A percentile compares a stretch with the other conserved stretches of the same genome.
Evolutionary conservation across 2,113 vertebrate species (phyloP).

Genomic region (Arvicanthis niloticus): DNA sequence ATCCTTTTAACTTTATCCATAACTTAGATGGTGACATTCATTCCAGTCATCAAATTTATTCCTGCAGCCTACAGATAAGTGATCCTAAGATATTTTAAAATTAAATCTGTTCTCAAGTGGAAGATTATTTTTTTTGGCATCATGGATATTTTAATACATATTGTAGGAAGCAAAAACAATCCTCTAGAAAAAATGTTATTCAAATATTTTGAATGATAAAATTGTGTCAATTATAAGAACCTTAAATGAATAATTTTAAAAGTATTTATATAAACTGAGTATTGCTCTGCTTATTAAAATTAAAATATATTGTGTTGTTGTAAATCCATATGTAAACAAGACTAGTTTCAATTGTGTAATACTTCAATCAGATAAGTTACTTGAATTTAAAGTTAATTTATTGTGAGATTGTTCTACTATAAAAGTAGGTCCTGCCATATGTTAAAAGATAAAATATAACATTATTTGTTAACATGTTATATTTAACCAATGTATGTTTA

Average conservation of each 20-base stretch:
- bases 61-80: conserved; percentile 28
- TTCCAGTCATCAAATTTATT: conserved; percentile 59
- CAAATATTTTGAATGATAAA: conserved; percentile 65
- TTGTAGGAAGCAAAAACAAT: neutral
- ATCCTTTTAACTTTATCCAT: conserved; percentile 53
- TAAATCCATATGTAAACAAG: neutral
- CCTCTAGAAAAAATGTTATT: neutral
- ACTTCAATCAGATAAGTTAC: conserved; percentile 32
- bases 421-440: conserved; percentile 2
- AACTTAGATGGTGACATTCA: conserved; percentile 17
- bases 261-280: neutral
- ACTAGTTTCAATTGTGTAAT: neutral
- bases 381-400: conserved; percentile 37
- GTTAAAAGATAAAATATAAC: conserved; percentile 54
- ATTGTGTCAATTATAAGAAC: conserved; percentile 24
- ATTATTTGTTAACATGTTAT: conserved; percentile 59
- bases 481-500: neutral
- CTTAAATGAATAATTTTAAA: conserved; percentile 29
- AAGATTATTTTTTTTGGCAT: conserved; percentile 5
- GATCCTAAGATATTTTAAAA: conserved; percentile 60
- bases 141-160: conserved; percentile 51
- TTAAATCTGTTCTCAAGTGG: conserved; percentile 45
- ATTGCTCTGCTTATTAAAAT: conserved; percentile 42
- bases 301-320: neutral
- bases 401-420: conserved; percentile 13